Conservation (phyloP, 2,888 invertebrate genomes). For the Octonoba sinensis region DNA sequence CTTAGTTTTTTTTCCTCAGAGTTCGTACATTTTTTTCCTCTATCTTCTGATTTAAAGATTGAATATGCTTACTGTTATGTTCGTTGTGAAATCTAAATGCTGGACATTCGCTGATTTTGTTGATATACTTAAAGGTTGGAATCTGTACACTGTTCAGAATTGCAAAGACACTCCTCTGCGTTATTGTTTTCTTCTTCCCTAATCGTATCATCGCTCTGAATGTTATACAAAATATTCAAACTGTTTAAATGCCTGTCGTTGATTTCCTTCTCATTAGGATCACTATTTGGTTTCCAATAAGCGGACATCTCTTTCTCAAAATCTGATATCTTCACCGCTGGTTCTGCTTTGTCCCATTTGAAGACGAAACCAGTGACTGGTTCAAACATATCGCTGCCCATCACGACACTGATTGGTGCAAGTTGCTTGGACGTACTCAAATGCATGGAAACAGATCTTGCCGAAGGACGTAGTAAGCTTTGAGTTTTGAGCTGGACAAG, state of each 20-base stretch:
- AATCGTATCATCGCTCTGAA: background rate
- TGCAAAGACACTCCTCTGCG: too few species aligned
- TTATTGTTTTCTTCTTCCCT: background rate
- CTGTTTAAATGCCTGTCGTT: conserved; percentile 47
- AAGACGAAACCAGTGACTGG: conserved; percentile 62
- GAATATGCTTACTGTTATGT: too few species aligned
- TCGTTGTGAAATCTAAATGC: too few species aligned
- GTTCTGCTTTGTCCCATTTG: conserved; percentile 60
- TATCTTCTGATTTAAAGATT: too few species aligned
- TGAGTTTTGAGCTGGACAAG: conserved; percentile 36
- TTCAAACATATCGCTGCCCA: conserved; percentile 46
- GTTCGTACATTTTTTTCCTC: too few species aligned
- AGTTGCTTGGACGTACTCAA: conserved; percentile 18
- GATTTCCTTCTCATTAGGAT: conserved; percentile 37
- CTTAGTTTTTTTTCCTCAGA: too few species aligned
- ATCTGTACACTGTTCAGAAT: conserved; percentile 6
- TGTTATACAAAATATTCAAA: conserved; percentile 52
- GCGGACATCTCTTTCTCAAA: conserved; percentile 53
- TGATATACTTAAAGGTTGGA: conserved; percentile 2
- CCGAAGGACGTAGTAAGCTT: conserved; percentile 15
- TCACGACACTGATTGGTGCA: conserved; percentile 9
- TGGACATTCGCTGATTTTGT: too few species aligned
- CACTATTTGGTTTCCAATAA: conserved; percentile 47
- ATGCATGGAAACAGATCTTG: conserved; percentile 11
- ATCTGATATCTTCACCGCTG: conserved; percentile 36